phyloP scores from a whole-genome alignment of 2,888 invertebrate genomes.

The Melitaea athalia region DNA sequence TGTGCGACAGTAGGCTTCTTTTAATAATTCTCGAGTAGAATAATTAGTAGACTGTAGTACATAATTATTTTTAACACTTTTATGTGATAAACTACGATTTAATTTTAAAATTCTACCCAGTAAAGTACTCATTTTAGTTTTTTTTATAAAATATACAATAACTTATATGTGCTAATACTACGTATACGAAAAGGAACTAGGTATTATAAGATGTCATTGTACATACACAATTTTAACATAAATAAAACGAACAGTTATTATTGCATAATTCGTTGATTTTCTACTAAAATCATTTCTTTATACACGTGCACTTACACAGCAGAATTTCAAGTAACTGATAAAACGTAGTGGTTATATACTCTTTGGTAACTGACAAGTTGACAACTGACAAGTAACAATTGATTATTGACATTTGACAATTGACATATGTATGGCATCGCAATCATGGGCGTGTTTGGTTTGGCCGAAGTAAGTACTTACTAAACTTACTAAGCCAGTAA shows the following conservation, averaged over 20 bases:
- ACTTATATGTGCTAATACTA: slow-evolving; percentile 6
- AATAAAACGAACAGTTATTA: slow-evolving; percentile 40
- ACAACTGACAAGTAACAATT: no score
- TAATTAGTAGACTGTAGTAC: slow-evolving; percentile 48
- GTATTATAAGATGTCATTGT: slow-evolving; percentile 17
- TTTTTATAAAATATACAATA: neutral
- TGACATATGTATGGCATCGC: no score
- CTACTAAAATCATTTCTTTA: slow-evolving; percentile 20
- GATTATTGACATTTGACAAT: no score
- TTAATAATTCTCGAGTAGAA: slow-evolving; percentile 72
- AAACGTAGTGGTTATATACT: no score
- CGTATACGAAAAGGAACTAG: slow-evolving; percentile 17
- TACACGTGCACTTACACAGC: slow-evolving; percentile 24
- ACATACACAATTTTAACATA: slow-evolving; percentile 1
- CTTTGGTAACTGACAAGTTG: no score
- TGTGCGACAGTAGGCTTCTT: slow-evolving; percentile 85
- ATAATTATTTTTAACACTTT: slow-evolving; percentile 46
- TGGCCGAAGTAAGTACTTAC: no score
- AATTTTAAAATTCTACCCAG: slow-evolving; percentile 51
- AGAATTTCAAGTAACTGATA: slow-evolving; percentile 19
- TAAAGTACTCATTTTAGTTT: slow-evolving; percentile 35
- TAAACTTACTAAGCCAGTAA: no score
- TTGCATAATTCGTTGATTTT: slow-evolving; percentile 47
- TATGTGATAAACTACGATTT: slow-evolving; percentile 52
- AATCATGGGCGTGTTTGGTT: no score